Percentiles rank a stretch among this genome's conserved stretches.
Conservation (phyloP, 2,888 invertebrate species). For the Pyrochroa serraticornis region DNA sequence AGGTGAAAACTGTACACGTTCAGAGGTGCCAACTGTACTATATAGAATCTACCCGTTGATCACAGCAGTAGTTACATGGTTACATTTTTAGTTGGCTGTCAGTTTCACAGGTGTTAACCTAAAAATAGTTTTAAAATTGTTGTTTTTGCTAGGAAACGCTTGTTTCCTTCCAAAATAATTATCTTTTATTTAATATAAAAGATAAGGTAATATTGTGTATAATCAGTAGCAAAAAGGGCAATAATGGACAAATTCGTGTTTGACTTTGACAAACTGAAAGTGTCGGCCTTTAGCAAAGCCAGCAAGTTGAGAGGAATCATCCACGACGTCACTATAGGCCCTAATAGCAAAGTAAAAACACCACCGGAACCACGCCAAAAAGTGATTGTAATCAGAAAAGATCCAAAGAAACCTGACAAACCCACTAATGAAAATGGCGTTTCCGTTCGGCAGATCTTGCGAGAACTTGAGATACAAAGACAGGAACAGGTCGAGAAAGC, state of each 20-base stretch:
- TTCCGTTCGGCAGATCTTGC: slow-evolving; percentile 38
- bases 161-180: too few relatives aligned
- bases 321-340: slow-evolving; percentile 63
- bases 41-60: too few relatives aligned
- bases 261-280: slow-evolving; percentile 61
- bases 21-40: too few relatives aligned
- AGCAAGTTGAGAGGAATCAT: slow-evolving; percentile 46
- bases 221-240: neutral
- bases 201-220: too few relatives aligned
- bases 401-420: slow-evolving; percentile 43
- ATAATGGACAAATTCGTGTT: slow-evolving; percentile 46
- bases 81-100: too few relatives aligned
- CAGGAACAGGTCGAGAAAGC: slow-evolving; percentile 50
- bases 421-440: slow-evolving; percentile 28
- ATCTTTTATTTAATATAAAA: too few relatives aligned
- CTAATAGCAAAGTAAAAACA: slow-evolving; percentile 42
- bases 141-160: too few relatives aligned
- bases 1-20: too few relatives aligned
- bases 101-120: too few relatives aligned
- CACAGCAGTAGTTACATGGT: too few relatives aligned
- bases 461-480: slow-evolving; percentile 44
- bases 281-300: slow-evolving; percentile 66
- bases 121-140: too few relatives aligned
- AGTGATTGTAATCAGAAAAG: slow-evolving; percentile 12
- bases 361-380: neutral